Evolutionary conservation across 1,140 invertebrate species (phyloP).

Genomic region (Drosophila nigrodunni): DNA sequence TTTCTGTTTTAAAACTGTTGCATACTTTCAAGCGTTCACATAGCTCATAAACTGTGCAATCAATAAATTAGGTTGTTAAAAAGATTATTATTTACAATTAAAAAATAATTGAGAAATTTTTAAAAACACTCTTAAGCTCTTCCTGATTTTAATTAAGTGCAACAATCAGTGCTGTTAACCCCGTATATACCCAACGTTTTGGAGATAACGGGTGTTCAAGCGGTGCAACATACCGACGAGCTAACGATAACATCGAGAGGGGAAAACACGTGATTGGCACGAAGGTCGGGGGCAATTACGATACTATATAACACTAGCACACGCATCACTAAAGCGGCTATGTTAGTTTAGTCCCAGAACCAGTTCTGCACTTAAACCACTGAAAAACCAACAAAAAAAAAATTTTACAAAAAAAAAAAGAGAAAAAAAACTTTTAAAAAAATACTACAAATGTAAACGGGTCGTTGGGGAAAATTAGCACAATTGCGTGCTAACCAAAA

Average conservation of each 20-base stretch:
- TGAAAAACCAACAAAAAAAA: slow-evolving; percentile 44
- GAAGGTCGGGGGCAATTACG: slow-evolving; percentile 37
- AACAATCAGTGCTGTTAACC: too few relatives aligned
- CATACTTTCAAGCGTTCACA: too few relatives aligned
- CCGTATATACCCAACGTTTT: too few relatives aligned
- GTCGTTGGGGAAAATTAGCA: slow-evolving; percentile 48
- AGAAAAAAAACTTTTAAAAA: slow-evolving; percentile 5
- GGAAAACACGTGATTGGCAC: slow-evolving; percentile 36
- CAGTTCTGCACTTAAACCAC: slow-evolving; percentile 54
- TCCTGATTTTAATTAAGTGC: too few relatives aligned
- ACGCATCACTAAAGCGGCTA: background rate
- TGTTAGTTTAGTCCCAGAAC: slow-evolving; percentile 48
- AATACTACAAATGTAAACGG: slow-evolving; percentile 35
- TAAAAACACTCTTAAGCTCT: too few relatives aligned
- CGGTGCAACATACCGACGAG: background rate
- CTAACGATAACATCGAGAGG: slow-evolving; percentile 27
- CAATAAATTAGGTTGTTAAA: too few relatives aligned
- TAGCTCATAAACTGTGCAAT: too few relatives aligned
- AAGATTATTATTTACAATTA: too few relatives aligned
- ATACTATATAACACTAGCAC: slow-evolving; percentile 18
- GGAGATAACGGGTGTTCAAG: too few relatives aligned
- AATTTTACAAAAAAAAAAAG: slow-evolving; percentile 9
- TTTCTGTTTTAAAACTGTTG: too few relatives aligned
- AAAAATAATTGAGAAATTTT: too few relatives aligned
- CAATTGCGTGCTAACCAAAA: slow-evolving; percentile 52